These are phyloP conservation scores for Rhimphoctona megacephalus DNA, from an alignment of 2,888 invertebrate genomes.

Conservation along the genomic window DNA sequence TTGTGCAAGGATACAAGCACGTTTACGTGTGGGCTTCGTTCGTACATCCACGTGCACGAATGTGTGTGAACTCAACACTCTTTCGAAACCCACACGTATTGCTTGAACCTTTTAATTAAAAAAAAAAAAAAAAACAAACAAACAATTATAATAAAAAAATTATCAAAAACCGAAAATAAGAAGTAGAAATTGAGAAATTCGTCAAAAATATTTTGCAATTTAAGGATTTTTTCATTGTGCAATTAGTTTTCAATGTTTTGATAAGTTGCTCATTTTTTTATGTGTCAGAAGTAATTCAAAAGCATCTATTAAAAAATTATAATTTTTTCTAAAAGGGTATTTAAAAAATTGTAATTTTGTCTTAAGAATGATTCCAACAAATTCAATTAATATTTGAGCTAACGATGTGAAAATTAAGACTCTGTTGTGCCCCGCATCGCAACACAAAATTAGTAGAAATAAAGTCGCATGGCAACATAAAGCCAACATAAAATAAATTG, in stretches of 20 bases:
- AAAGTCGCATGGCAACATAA: too few relatives aligned
- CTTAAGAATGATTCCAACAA: background rate
- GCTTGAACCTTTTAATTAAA: background rate
- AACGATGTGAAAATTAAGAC: background rate
- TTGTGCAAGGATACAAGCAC: conserved; percentile 56
- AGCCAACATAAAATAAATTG: too few relatives aligned
- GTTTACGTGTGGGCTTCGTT: conserved; percentile 50
- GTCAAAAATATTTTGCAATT: background rate
- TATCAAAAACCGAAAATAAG: background rate
- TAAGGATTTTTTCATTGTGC: background rate
- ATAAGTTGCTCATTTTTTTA: background rate
- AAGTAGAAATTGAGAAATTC: background rate
- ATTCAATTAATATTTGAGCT: background rate
- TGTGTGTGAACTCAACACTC: conserved; percentile 30
- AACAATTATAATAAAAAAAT: background rate
- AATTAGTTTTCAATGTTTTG: background rate
- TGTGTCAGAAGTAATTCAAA: background rate
- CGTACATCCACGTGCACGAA: background rate
- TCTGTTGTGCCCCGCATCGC: too few relatives aligned
- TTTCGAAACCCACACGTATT: conserved; percentile 17
- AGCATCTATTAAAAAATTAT: background rate
- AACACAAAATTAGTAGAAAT: too few relatives aligned
- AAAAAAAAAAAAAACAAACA: conserved; percentile 1
- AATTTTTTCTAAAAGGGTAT: background rate
- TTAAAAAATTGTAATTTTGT: background rate